Evolutionary conservation across 2,888 invertebrate genomes (phyloP), one percentile per base, ranked within the genome.

Genomic region (Papilio elwesi): DNA sequence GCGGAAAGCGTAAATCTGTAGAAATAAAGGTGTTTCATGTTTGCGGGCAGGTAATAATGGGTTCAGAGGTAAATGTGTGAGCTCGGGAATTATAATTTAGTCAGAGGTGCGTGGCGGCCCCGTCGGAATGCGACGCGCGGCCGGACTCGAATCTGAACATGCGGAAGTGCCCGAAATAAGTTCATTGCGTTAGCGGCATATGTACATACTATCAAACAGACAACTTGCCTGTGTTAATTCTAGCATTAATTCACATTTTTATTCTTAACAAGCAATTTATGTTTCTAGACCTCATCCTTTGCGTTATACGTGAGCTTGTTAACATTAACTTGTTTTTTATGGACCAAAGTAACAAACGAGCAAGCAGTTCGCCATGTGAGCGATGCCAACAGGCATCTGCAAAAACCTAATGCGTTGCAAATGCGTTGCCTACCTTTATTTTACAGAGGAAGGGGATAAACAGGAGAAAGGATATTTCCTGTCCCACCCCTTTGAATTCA

Each of bases 111-210:
- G 64, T 74, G 75, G 75, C 77, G 77, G 85, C 85, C 82, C 82
- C 81, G 82, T 77, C 78, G 87, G 88, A 88, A 90, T 90, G 87
- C 86, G 82, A 84, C 83, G 82, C 81, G 75, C 81, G 85, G 81
- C 83, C 85, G 87, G 87, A 84, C 84, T 85, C 86, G 80, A 88
- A 87, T 85, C 83, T 83, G 83, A 84, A 86, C 85, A 90, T 87
- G 89, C 92, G 92, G 92, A 92, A 92, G 90, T 91, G 86, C 85
- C 88, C 85, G 87, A 92, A 93, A 93, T 92, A 92, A 90, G 87
- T 89, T 85, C 83, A 85, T 85, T 87, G 87, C 88, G 87, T 84
- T 84, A 82, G 83, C 83, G 81, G 69, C 70, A 73, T 66, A 69
- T 70, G 73, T 83, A 83, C 48, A 52, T 67, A 69, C 13, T 65